These are phyloP conservation scores for Pyrgilauda ruficollis DNA, from an alignment of 2,113 vertebrate species.

Conservation along the genomic window DNA sequence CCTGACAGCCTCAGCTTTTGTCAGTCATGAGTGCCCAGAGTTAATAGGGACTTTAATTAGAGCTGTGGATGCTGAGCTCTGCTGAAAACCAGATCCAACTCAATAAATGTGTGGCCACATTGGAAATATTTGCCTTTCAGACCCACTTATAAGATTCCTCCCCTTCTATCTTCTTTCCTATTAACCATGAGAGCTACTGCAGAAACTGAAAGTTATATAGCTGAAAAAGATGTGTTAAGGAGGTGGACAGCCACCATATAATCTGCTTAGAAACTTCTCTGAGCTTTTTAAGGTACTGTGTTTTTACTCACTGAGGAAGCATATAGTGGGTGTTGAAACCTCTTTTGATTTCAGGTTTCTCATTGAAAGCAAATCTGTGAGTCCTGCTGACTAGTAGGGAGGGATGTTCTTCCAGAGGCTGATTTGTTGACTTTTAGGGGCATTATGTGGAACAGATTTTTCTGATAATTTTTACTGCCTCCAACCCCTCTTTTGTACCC, in stretches of 20 bases:
- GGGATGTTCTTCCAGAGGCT: not conserved
- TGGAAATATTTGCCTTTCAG: not conserved
- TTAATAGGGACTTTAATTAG: not conserved
- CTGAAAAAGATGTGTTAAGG: not conserved
- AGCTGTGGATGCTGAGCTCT: not conserved
- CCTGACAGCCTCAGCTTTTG: not conserved
- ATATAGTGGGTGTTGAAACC: not conserved
- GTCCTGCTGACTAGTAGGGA: not conserved
- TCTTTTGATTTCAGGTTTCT: not conserved
- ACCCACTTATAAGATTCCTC: not conserved
- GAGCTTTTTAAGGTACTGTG: not conserved
- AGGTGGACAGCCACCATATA: not conserved
- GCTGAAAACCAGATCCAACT: not conserved
- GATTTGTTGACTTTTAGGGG: not conserved
- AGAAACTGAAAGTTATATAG: not conserved
- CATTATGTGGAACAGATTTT: not conserved
- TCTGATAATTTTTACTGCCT: not conserved
- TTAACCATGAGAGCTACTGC: not conserved
- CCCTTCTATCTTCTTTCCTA: not conserved
- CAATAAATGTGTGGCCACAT: not conserved
- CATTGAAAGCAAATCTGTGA: not conserved
- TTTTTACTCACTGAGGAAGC: not conserved
- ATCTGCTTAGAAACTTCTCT: not conserved
- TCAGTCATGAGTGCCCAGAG: not conserved
- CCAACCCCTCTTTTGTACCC: not conserved